phyloP scores from a whole-genome alignment of 2,888 invertebrate species.

The Notodromas monacha region DNA sequence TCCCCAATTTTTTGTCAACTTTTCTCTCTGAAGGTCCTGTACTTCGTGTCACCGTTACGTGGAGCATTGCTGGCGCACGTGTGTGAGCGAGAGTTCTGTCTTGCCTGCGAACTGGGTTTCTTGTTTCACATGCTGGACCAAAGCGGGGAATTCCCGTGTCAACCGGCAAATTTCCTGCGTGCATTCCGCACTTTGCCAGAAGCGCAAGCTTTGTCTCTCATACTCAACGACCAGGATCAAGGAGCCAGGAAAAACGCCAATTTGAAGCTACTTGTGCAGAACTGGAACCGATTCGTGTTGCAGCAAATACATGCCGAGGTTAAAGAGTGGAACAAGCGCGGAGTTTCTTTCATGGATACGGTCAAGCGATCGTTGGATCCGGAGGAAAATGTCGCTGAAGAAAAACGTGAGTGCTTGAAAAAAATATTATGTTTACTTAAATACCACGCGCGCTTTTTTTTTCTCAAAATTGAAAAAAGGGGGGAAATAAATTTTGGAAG shows the following conservation, averaged over 20 bases:
- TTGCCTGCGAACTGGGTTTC: constrained; percentile 77
- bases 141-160: constrained; percentile 35
- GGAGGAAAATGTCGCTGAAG: no score
- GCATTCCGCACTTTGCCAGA: constrained; percentile 82
- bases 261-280: constrained; percentile 28
- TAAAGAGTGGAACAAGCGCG: background rate
- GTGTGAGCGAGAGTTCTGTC: constrained; percentile 66
- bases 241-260: constrained; percentile 33
- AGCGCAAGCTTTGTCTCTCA: constrained; percentile 61
- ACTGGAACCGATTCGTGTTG: constrained; percentile 76
- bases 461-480: no score
- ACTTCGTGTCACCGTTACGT: constrained; percentile 50
- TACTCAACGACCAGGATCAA: constrained; percentile 40
- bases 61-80: constrained; percentile 45
- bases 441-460: no score
- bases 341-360: no score
- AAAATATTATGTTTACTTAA: no score
- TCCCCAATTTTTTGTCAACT: no score
- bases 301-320: constrained; percentile 69
- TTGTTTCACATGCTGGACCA: constrained; percentile 75
- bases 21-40: constrained; percentile 37
- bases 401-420: no score
- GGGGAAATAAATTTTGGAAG: no score
- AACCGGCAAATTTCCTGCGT: constrained; percentile 61
- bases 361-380: no score